Percentiles rank a stretch among this genome's conserved stretches.
Conservation (phyloP, 2,888 invertebrate species). For the Chloromyia formosa region DNA sequence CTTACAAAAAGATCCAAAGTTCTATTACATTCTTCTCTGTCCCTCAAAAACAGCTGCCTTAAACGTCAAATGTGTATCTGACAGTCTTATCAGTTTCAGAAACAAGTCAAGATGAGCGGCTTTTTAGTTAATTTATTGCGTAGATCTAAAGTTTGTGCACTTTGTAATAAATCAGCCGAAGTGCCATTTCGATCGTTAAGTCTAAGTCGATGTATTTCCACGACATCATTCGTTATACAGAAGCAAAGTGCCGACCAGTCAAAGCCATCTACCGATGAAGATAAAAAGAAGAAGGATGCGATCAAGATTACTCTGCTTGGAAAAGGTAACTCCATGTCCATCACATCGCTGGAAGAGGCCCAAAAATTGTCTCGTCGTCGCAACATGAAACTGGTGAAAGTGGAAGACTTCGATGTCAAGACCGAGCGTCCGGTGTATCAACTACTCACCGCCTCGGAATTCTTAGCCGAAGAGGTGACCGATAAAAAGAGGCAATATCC, state of each 20-base stretch:
- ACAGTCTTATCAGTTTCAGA: not conserved
- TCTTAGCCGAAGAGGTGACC: conserved; percentile 68
- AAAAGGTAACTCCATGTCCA: conserved; percentile 67
- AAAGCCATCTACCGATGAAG: conserved; percentile 5
- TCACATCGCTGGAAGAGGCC: conserved; percentile 75
- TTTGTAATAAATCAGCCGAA: not conserved
- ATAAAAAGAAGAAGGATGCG: conserved; percentile 49
- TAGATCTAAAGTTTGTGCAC: not conserved
- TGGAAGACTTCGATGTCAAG: conserved; percentile 74
- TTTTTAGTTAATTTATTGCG: conserved; percentile 31
- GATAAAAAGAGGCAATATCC: conserved; percentile 5
- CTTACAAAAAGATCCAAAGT: not conserved
- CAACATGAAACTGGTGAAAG: conserved; percentile 74
- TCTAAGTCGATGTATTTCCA: not conserved
- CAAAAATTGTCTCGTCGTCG: conserved; percentile 73
- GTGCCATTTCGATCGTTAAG: not conserved
- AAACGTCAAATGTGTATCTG: not conserved
- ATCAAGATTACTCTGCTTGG: conserved; percentile 73
- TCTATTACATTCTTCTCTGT: not conserved
- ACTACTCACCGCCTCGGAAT: conserved; percentile 74
- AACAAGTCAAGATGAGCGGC: conserved; percentile 25
- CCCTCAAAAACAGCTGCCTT: not conserved
- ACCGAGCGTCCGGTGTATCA: conserved; percentile 75
- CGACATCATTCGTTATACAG: not conserved
- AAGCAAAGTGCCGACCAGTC: conserved; percentile 12